A percentile compares a stretch with the other conserved stretches of the same genome.
These are phyloP conservation scores for Drosophila lacteicornis DNA, from an alignment of 1,140 invertebrate species.

Conservation along the genomic window DNA sequence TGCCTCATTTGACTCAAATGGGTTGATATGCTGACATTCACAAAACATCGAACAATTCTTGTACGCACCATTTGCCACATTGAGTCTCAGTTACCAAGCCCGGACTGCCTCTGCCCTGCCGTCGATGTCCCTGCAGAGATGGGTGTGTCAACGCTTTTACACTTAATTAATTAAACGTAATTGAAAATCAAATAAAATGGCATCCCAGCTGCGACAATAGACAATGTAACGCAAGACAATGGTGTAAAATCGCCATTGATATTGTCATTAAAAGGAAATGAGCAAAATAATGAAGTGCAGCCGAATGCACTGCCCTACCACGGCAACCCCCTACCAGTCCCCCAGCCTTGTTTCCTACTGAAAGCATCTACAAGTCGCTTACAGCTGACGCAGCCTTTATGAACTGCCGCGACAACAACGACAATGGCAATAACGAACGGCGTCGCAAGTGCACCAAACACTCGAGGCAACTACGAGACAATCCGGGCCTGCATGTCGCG, in stretches of 20 bases:
- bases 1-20: constrained; percentile 47
- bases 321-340: background rate
- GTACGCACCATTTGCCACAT: constrained; percentile 61
- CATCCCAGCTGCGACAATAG: constrained; percentile 72
- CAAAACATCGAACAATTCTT: constrained; percentile 70
- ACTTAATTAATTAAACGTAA: constrained; percentile 81
- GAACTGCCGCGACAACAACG: constrained; percentile 50
- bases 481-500: constrained; percentile 29
- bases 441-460: constrained; percentile 46
- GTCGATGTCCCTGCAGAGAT: background rate
- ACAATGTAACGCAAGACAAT: constrained; percentile 64
- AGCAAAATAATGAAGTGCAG: constrained; percentile 79
- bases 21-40: constrained; percentile 38
- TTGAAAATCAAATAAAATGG: constrained; percentile 80
- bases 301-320: constrained; percentile 29
- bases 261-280: constrained; percentile 80
- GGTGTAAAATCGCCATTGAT: constrained; percentile 76
- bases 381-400: constrained; percentile 58
- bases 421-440: constrained; percentile 43
- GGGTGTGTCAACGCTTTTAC: constrained; percentile 70
- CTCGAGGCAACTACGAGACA: constrained; percentile 32
- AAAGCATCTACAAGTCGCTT: constrained; percentile 53
- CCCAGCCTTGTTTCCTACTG: constrained; percentile 1
- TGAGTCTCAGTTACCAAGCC: constrained; percentile 6
- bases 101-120: background rate